Percentiles rank a stretch among this genome's conserved stretches.
Conservation (phyloP, 2,797 vertebrate species). For the Enteromius treurensis region DNA sequence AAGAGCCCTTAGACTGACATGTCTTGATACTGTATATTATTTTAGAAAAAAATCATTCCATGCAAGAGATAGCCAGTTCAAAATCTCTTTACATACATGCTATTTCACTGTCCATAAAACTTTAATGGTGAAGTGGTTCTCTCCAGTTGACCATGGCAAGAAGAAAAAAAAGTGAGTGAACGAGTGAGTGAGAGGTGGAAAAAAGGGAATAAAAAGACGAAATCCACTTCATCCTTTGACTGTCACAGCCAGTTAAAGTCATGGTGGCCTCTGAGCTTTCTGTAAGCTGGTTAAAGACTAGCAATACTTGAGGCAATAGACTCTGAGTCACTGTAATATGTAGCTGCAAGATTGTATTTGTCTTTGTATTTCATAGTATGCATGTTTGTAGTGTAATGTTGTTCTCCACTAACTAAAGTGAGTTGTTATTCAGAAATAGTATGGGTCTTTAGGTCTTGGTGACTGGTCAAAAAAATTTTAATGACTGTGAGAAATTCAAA, state of each 20-base stretch:
- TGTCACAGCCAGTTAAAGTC: constrained; percentile 27
- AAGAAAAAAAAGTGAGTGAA: constrained; percentile 9
- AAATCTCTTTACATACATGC: not conserved
- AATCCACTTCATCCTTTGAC: constrained; percentile 10
- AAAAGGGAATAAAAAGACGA: not conserved
- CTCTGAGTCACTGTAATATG: constrained; percentile 23
- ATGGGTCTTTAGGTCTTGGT: not conserved
- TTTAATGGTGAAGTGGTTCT: not conserved
- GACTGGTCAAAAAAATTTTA: not conserved
- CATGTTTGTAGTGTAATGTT: constrained; percentile 3
- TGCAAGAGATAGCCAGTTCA: not conserved
- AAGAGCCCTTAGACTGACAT: not conserved
- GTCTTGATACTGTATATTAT: not conserved
- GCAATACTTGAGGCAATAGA: constrained; percentile 11
- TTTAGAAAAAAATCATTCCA: not conserved
- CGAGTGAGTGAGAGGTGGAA: constrained; percentile 2
- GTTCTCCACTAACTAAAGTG: not conserved
- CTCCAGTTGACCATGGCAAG: not conserved
- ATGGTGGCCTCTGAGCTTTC: constrained; percentile 20
- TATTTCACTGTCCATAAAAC: not conserved
- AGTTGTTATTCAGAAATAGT: constrained; percentile 13
- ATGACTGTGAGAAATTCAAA: not conserved
- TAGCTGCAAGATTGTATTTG: constrained; percentile 8
- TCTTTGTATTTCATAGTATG: constrained; percentile 26
- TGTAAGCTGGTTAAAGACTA: constrained; percentile 32